Evolutionary conservation across 37 sponge, comb jelly and placozoan genomes (phyloP), one percentile per base, ranked within the genome.

Genomic region (Theonella swinhoei): DNA sequence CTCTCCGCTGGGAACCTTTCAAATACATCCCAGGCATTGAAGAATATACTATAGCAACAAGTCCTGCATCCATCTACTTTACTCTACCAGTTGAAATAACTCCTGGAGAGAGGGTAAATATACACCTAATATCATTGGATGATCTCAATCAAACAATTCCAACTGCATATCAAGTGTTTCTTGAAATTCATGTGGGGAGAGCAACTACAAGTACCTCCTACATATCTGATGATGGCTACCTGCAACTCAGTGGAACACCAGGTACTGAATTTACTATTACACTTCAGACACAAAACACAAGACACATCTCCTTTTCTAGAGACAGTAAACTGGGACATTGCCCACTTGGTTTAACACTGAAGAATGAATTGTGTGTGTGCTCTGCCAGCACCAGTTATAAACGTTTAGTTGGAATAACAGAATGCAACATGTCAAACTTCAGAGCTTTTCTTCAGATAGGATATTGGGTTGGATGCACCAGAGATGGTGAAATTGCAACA

Each of bases 401-500:
- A 22, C 74, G 9, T 25, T 61, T 42, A 60, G 24, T 17, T 29
- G 83, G 83, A 3, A 83, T 83, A 23, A 58, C 54, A 1, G 39
- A 33, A 39, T 83, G 86, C n/a, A 36, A 78, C 34, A 31, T 20
- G 1, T 36, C 26, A 1, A 38, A 2, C 17, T 47, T n/a, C 37
- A 20, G 33, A 36, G 86, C 72, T 14, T 28, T 63, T 35, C n/a
- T 85, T 11, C 42, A 54, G 41, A 69, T 37, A 29, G 86, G 86
- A 41, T 85, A 72, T 60, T 85, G 86, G 86, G 86, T 79, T 59
- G 86, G 86, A 0, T 85, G 70, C 39, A 39, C 39, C 19, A 42
- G 22, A 19, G 42, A 24, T 42, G 39, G 19, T 34, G 14, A 14
- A 26, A 23, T 82, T 8, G 17, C 32, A 2, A 82, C 83, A 19